phyloP scores from a whole-genome alignment of 1,140 invertebrate genomes.

The Drosophila orena region DNA sequence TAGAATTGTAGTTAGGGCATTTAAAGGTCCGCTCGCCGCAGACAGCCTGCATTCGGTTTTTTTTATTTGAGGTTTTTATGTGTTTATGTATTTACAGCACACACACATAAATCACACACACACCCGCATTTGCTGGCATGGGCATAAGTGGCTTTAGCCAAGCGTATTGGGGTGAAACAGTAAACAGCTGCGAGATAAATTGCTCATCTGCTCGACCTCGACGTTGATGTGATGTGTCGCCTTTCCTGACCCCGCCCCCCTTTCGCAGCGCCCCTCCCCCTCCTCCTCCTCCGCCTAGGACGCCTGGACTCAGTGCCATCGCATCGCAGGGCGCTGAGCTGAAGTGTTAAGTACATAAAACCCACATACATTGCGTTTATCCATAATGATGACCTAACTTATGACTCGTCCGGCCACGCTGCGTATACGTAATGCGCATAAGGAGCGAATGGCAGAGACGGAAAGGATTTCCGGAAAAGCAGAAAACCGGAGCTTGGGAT shows the following conservation, averaged over 20 bases:
- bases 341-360: conserved; percentile 83
- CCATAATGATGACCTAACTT: conserved; percentile 83
- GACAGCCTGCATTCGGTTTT: background rate
- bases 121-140: conserved; percentile 39
- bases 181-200: conserved; percentile 83
- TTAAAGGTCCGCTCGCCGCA: background rate
- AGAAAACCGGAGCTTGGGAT: conserved; percentile 14
- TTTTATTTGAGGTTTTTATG: conserved; percentile 68
- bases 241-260: conserved; percentile 10
- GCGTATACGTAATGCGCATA: conserved; percentile 71
- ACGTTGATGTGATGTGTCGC: conserved; percentile 40
- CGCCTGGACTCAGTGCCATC: conserved; percentile 53
- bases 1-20: conserved; percentile 2
- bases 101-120: conserved; percentile 68
- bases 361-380: conserved; percentile 77
- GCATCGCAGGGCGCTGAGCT: conserved; percentile 49
- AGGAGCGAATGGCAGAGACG: conserved; percentile 23
- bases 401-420: conserved; percentile 59
- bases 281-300: background rate
- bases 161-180: conserved; percentile 69
- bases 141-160: conserved; percentile 78
- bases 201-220: conserved; percentile 81
- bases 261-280: too few species aligned
- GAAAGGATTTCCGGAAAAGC: conserved; percentile 14
- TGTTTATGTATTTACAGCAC: conserved; percentile 79